A percentile compares a stretch with the other conserved stretches of the same genome.
Conservation (phyloP, 2,888 invertebrate genomes). For the Margaritifera margaritifera region DNA sequence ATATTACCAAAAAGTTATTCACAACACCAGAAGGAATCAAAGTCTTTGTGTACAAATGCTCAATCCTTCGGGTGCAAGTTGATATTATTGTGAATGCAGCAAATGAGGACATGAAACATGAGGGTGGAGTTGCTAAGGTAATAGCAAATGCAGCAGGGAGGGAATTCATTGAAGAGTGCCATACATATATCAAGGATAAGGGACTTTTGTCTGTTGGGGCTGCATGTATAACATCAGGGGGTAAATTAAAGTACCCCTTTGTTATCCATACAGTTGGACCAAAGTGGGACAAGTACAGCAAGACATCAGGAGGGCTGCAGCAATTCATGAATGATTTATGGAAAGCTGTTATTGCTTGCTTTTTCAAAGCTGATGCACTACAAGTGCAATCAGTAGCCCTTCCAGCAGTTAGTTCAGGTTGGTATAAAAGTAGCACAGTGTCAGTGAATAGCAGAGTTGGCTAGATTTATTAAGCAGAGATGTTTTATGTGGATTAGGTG, state of each 20-base stretch:
- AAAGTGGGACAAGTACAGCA: conserved; percentile 30
- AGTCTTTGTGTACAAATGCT: conserved; percentile 30
- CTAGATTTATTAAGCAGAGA: too few relatives aligned
- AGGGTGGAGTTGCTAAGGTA: conserved; percentile 36
- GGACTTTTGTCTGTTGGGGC: conserved; percentile 25
- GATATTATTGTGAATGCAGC: conserved; percentile 45
- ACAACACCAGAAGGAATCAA: conserved; percentile 20
- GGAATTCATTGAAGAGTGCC: conserved; percentile 28
- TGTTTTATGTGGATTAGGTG: too few relatives aligned
- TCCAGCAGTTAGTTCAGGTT: conserved; percentile 45
- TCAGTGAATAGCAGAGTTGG: too few relatives aligned
- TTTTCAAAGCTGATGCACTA: conserved; percentile 33
- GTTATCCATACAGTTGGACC: conserved; percentile 45
- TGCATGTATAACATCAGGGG: conserved; percentile 33
- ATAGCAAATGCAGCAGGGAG: conserved; percentile 31
- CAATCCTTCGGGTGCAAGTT: conserved; percentile 26
- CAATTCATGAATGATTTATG: conserved; percentile 17
- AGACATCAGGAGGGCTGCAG: conserved; percentile 7
- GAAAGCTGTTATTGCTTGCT: conserved; percentile 31
- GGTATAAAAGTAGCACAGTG: neutral
- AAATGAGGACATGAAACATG: conserved; percentile 34
- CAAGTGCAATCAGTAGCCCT: conserved; percentile 29
- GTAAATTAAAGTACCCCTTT: conserved; percentile 19
- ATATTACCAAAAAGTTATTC: neutral
- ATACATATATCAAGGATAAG: conserved; percentile 20